Conservation (phyloP, 2,888 invertebrate genomes). For the Ormyrus thymus region DNA sequence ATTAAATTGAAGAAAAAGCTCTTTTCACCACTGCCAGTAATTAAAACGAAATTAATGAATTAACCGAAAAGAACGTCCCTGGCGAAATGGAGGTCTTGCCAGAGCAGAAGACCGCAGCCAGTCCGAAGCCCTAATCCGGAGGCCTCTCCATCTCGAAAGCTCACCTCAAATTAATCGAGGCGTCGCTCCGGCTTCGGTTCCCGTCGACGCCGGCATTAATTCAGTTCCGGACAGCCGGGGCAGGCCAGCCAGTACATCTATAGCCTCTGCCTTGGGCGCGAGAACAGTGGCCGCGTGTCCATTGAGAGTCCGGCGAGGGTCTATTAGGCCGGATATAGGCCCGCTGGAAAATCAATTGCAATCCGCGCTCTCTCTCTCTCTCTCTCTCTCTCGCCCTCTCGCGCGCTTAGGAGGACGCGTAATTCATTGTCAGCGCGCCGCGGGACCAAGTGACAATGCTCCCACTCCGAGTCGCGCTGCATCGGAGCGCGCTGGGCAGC, state of each 20-base stretch:
- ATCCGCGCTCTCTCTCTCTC: background rate
- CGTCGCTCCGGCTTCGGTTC: background rate
- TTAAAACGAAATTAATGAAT: too few relatives aligned
- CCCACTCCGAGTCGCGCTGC: too few relatives aligned
- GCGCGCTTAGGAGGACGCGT: conserved; percentile 42
- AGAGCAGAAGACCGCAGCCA: too few relatives aligned
- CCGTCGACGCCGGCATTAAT: conserved; percentile 27
- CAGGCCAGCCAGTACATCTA: background rate
- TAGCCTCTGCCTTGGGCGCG: background rate
- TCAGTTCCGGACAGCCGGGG: conserved; percentile 27
- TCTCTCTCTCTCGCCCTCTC: too few relatives aligned
- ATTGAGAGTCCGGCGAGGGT: conserved; percentile 20
- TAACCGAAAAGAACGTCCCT: too few relatives aligned
- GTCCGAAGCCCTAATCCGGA: too few relatives aligned
- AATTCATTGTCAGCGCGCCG: conserved; percentile 40
- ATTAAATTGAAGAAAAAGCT: too few relatives aligned
- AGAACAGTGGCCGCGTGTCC: conserved; percentile 7
- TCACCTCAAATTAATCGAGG: conserved; percentile 35
- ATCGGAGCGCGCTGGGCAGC: too few relatives aligned
- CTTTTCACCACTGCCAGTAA: too few relatives aligned
- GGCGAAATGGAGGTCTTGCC: too few relatives aligned
- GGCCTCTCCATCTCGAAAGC: background rate
- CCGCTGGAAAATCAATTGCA: conserved; percentile 45
- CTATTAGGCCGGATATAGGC: conserved; percentile 46
- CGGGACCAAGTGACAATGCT: conserved; percentile 15